A percentile compares a stretch with the other conserved stretches of the same genome.
Evolutionary conservation across 2,113 vertebrate genomes (phyloP).

Genomic region (Pavo muticus): DNA sequence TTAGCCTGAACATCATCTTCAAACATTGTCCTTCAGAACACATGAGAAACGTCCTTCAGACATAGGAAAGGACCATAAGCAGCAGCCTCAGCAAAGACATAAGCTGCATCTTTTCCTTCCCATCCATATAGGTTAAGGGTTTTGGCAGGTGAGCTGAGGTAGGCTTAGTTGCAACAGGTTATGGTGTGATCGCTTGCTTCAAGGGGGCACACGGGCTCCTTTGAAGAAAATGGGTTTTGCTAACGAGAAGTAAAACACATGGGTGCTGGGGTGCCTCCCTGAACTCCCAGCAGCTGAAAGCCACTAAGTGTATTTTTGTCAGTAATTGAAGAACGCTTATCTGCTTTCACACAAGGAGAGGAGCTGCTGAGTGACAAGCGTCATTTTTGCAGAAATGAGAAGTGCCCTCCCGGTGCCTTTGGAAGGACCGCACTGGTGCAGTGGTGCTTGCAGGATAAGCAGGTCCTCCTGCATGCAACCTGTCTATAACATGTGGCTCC

Average conservation of each 20-base stretch:
- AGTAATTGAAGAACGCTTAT: background rate
- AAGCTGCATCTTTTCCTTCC: background rate
- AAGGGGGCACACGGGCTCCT: background rate
- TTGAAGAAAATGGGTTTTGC: background rate
- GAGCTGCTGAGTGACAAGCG: background rate
- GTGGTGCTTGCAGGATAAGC: accelerated
- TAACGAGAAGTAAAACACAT: accelerated
- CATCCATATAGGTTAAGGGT: accelerated
- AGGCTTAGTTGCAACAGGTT: background rate
- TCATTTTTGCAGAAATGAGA: background rate
- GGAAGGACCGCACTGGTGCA: background rate
- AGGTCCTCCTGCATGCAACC: background rate
- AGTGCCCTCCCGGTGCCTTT: background rate
- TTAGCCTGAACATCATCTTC: background rate
- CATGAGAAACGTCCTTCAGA: too few species aligned
- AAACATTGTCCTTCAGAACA: background rate
- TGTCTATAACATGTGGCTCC: accelerated
- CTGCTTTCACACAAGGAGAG: background rate
- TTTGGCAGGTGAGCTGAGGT: background rate
- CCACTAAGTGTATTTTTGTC: background rate
- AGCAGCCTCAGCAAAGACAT: background rate
- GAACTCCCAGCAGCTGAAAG: background rate
- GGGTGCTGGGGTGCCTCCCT: background rate
- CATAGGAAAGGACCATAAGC: background rate
- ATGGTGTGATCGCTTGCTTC: background rate